A percentile compares a stretch with the other conserved stretches of the same genome.
Conservation (phyloP, 2,888 invertebrate species). For the Parasteatoda lunata region DNA sequence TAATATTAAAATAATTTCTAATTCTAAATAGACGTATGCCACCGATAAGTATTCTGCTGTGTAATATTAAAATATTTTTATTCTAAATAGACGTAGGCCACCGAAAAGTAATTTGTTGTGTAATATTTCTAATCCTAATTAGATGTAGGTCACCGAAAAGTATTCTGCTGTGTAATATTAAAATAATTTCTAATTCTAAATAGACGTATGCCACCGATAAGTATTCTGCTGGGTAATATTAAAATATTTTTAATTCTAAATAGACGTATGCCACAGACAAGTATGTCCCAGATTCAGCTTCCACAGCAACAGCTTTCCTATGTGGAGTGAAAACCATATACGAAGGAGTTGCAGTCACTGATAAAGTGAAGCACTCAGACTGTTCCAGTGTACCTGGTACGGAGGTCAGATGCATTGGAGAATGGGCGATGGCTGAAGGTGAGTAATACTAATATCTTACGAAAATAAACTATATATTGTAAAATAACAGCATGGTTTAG, state of each 20-base stretch:
- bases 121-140: no score
- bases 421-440: conserved; percentile 71
- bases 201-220: conserved; percentile 68
- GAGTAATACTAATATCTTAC: not conserved
- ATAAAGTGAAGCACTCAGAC: conserved; percentile 56
- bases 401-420: conserved; percentile 79
- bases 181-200: not conserved
- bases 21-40: no score
- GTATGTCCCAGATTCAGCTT: conserved; percentile 71
- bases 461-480: no score
- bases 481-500: no score
- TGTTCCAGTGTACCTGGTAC: conserved; percentile 76
- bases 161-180: no score
- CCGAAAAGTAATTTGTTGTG: no score
- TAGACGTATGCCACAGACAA: conserved; percentile 68
- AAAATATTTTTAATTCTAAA: not conserved
- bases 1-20: no score
- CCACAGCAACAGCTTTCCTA: conserved; percentile 73
- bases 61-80: no score
- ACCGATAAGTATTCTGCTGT: no score
- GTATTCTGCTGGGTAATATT: conserved; percentile 55
- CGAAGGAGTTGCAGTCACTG: conserved; percentile 68
- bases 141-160: no score
- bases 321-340: conserved; percentile 73
- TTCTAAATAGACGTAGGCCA: no score